Percentiles rank a stretch among this genome's conserved stretches.
Evolutionary conservation across 2,797 vertebrate species (phyloP).

Genomic region (Pseudomugil tenellus): DNA sequence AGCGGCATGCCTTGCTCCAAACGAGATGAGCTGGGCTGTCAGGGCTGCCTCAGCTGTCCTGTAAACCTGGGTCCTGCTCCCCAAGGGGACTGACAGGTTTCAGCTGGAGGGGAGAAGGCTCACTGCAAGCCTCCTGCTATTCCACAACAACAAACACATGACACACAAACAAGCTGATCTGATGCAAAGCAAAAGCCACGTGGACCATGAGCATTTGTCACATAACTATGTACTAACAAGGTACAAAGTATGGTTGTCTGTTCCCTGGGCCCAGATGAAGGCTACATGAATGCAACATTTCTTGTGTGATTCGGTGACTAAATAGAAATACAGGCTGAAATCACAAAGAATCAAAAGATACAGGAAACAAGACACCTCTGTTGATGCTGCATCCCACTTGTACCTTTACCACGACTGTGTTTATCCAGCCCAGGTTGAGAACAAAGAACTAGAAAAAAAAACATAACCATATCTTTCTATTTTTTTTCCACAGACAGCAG

Average conservation of each 20-base stretch:
- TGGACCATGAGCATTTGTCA: slow-evolving; percentile 74
- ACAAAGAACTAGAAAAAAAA: slow-evolving; percentile 70
- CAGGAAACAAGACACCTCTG: slow-evolving; percentile 63
- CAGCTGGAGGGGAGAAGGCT: slow-evolving; percentile 82
- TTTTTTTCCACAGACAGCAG: slow-evolving; percentile 41
- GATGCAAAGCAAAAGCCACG: slow-evolving; percentile 69
- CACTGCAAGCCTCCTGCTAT: slow-evolving; percentile 71
- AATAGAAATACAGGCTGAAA: slow-evolving; percentile 55
- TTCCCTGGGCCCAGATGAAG: slow-evolving; percentile 58
- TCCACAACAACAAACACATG: slow-evolving; percentile 80
- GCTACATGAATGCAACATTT: slow-evolving; percentile 63
- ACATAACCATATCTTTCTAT: slow-evolving; percentile 27
- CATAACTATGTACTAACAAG: slow-evolving; percentile 69
- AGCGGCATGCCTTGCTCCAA: slow-evolving; percentile 76
- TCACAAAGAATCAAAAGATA: slow-evolving; percentile 62
- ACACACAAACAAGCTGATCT: slow-evolving; percentile 64
- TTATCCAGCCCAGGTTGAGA: slow-evolving; percentile 64
- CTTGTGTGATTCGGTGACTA: slow-evolving; percentile 49
- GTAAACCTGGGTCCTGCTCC: slow-evolving; percentile 75
- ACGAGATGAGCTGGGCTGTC: slow-evolving; percentile 82
- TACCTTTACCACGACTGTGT: slow-evolving; percentile 61
- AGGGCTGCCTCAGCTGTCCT: slow-evolving; percentile 81
- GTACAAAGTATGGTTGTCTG: slow-evolving; percentile 62
- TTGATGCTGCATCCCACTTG: slow-evolving; percentile 58
- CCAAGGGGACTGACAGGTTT: slow-evolving; percentile 82